Evolutionary conservation across 2,888 invertebrate species (phyloP), one percentile per base, ranked within the genome.

Genomic region (Allacma fusca): DNA sequence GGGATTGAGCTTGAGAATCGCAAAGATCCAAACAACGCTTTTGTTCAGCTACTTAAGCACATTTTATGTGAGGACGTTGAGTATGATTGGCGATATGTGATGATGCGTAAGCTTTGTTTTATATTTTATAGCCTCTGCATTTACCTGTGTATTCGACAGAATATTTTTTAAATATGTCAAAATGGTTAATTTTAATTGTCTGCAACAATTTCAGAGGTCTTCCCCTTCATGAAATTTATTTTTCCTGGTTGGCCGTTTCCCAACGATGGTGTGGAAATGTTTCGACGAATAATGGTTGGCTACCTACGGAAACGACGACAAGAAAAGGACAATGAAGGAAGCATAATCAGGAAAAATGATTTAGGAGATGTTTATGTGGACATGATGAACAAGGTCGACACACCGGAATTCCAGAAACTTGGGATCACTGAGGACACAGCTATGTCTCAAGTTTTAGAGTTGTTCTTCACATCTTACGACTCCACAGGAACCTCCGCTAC

Each of bases 401-500:
- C 75, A 16, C 43, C 77, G 0, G 82, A 82, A 16, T 81, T 64
- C 77, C 70, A 78, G 34, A 28, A 76, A 26, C 59, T 82, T 12
- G 80, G 78, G 43, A 81, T 83, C 13, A 79, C 73, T 7, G 77
- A 80, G 64, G 77, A 44, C 13, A 82, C 83, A 12, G 77, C 82
- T 12, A 78, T 83, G 23, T 69, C 79, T 12, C 82, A 82, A 81
- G 81, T 82, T 9, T 73, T 82, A 7, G 82, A 82, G 72, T 73
- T 81, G 28, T 82, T 83, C 76, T 77, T 83, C 12, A 81, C 80
- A 26, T 80, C 81, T 16, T 83, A 80, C 75, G 83, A 83, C 70
- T 78, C 75, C 62, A 62, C 64, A 0, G 73, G 28, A 2, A 73
- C 83, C 1, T 79, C 79, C 1, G 76, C 81, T 21, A 80, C 81